Evolutionary conservation across 2,113 vertebrate genomes (phyloP).

Genomic region (Furnarius figulus): DNA sequence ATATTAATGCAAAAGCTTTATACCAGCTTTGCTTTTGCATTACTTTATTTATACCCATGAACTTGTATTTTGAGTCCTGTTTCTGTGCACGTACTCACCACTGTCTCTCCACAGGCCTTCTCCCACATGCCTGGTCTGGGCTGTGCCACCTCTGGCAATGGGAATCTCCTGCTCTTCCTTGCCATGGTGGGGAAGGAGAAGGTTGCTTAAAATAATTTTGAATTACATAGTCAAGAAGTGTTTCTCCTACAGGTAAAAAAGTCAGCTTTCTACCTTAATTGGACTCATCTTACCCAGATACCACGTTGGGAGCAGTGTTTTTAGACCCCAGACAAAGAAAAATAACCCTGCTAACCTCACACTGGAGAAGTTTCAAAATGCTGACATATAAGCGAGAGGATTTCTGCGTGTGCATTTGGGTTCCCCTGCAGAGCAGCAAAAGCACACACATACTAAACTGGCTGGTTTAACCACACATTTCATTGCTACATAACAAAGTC

Average conservation of each 20-base stretch:
- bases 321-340: background rate
- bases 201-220: background rate
- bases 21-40: background rate
- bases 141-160: background rate
- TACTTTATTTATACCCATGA: background rate
- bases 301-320: background rate
- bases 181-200: background rate
- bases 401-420: background rate
- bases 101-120: rapidly evolving
- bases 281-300: background rate
- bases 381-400: background rate
- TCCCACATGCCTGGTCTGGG: background rate
- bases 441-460: background rate
- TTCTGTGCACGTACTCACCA: background rate
- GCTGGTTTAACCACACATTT: background rate
- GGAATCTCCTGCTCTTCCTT: background rate
- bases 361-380: background rate
- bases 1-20: background rate
- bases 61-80: rapidly evolving
- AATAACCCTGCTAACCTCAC: background rate
- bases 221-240: background rate
- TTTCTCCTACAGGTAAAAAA: background rate
- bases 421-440: background rate
- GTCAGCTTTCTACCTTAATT: background rate
- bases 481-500: background rate